These are phyloP conservation scores for Elegia similella DNA, from an alignment of 2,888 invertebrate species.

Conservation along the genomic window DNA sequence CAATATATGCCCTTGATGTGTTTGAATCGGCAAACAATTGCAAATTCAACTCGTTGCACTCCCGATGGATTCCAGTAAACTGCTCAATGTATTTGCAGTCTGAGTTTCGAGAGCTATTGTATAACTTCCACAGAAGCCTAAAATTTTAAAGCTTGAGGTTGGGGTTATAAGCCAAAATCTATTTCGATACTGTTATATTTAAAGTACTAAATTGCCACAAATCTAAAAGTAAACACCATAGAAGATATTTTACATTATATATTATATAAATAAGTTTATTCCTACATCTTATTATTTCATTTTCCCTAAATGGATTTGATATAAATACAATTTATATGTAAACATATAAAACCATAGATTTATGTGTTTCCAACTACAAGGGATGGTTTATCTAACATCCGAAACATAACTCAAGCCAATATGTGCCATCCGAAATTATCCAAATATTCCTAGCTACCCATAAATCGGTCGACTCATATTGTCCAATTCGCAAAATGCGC, in stretches of 20 bases:
- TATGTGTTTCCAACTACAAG: not conserved
- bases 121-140: not conserved
- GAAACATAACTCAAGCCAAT: conserved; percentile 6
- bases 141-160: no score
- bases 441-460: not conserved
- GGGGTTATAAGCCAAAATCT: no score
- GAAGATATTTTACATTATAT: no score
- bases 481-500: no score
- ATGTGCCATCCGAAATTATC: conserved; percentile 1
- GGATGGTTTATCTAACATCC: conserved; percentile 3
- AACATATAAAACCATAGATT: not conserved
- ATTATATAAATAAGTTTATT: no score
- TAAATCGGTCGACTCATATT: not conserved
- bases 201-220: no score
- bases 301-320: no score
- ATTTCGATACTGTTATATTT: no score
- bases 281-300: no score
- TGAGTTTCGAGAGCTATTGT: not conserved
- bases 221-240: no score
- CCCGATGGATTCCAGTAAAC: not conserved
- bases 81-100: not conserved
- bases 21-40: not conserved
- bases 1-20: no score
- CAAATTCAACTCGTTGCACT: not conserved
- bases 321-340: not conserved